Percentiles rank a stretch among this genome's conserved stretches.
These are phyloP conservation scores for Urocynchramus pylzowi DNA, from an alignment of 2,113 vertebrate species.

Conservation along the genomic window DNA sequence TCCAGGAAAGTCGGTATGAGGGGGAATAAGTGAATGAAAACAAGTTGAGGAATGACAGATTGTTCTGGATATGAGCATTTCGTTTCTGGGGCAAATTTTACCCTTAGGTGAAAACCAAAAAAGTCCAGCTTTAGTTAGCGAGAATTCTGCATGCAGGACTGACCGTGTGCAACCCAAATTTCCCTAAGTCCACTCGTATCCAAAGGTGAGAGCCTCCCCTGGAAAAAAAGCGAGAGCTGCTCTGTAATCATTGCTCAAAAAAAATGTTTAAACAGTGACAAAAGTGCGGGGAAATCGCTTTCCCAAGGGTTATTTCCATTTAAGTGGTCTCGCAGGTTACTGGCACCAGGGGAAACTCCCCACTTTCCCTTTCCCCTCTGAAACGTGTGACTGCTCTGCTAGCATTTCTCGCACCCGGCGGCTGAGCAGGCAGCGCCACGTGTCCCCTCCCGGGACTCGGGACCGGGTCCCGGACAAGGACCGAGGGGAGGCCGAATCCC, in stretches of 20 bases:
- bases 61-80: background rate
- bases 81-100: background rate
- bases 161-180: background rate
- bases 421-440: background rate
- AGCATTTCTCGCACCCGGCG: fast-evolving
- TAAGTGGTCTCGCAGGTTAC: too few species aligned
- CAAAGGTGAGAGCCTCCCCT: background rate
- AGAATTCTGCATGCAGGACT: background rate
- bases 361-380: too few species aligned
- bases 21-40: background rate
- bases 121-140: background rate
- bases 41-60: background rate
- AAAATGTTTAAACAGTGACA: background rate
- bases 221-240: background rate
- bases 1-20: background rate
- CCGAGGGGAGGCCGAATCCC: fast-evolving
- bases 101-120: background rate
- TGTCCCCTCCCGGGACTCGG: background rate
- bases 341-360: background rate
- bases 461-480: fast-evolving
- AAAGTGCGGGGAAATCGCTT: background rate
- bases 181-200: background rate
- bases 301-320: background rate
- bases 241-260: background rate
- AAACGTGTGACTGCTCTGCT: background rate